These are phyloP conservation scores for Netelia virgata DNA, from an alignment of 2,888 invertebrate species.

Conservation along the genomic window DNA sequence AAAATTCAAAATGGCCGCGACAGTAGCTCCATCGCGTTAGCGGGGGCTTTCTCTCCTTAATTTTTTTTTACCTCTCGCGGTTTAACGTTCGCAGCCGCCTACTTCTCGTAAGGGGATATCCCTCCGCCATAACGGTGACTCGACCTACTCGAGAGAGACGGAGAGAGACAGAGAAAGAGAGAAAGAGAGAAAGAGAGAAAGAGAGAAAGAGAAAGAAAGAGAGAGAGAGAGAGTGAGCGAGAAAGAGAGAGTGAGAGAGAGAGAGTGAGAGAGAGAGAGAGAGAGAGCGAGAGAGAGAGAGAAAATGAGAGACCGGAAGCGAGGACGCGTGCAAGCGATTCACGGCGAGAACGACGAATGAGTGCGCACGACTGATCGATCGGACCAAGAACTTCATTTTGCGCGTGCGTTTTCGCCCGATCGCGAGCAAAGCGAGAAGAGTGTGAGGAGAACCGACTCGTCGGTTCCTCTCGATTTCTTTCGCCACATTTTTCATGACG, in stretches of 20 bases:
- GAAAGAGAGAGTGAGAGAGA: constrained; percentile 31
- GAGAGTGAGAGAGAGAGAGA: constrained; percentile 12
- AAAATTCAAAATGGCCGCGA: constrained; percentile 60
- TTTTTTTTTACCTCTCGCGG: constrained; percentile 68
- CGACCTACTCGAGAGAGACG: constrained; percentile 74
- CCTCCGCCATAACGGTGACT: constrained; percentile 77
- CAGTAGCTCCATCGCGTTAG: constrained; percentile 73
- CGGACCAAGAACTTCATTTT: constrained; percentile 62
- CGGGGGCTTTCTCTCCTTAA: constrained; percentile 73
- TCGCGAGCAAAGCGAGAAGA: constrained; percentile 10
- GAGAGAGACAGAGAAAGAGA: constrained; percentile 16
- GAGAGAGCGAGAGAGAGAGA: constrained; percentile 30
- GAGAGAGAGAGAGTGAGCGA: constrained; percentile 24
- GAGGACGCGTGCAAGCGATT: constrained; percentile 65
- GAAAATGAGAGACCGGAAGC: constrained; percentile 55
- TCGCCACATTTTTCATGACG: constrained; percentile 30
- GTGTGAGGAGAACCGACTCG: constrained; percentile 17
- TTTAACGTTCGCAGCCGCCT: constrained; percentile 62
- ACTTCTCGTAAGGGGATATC: constrained; percentile 71
- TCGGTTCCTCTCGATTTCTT: constrained; percentile 55
- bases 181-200: constrained; percentile 26
- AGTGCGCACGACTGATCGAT: constrained; percentile 61
- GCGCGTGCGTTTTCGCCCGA: constrained; percentile 33
- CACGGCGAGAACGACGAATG: constrained; percentile 35
- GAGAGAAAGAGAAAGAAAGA: no score